phyloP scores from a whole-genome alignment of 1,140 invertebrate species.

The Harlomillsia oculata region DNA sequence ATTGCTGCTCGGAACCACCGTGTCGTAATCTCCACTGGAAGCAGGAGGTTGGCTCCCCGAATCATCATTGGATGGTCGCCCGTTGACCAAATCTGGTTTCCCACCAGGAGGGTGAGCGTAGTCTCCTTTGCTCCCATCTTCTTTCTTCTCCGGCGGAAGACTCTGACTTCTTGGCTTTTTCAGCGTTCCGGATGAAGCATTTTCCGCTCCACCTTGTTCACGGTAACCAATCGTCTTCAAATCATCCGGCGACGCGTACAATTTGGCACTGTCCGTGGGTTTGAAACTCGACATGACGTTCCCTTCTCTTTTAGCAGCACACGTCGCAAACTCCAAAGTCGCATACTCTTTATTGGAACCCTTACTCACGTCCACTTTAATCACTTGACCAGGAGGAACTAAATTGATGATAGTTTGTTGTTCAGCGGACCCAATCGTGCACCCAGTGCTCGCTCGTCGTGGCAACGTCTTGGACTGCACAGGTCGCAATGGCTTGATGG shows the following conservation, averaged over 20 bases:
- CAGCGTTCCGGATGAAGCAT: slow-evolving; percentile 10
- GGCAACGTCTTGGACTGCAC: slow-evolving; percentile 35
- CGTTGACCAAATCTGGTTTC: not conserved
- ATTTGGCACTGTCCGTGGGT: slow-evolving; percentile 68
- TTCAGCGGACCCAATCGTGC: slow-evolving; percentile 30
- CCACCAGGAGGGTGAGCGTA: slow-evolving; percentile 8
- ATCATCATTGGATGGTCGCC: not conserved
- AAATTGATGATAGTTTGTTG: slow-evolving; percentile 35
- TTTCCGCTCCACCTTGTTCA: slow-evolving; percentile 11
- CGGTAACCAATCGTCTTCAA: slow-evolving; percentile 69
- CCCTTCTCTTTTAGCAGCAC: slow-evolving; percentile 10
- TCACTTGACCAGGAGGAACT: slow-evolving; percentile 55
- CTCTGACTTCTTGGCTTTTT: slow-evolving; percentile 45
- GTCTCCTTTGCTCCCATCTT: slow-evolving; percentile 22
- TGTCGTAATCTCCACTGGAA: too few relatives aligned
- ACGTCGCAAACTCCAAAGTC: slow-evolving; percentile 28
- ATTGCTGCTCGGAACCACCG: too few relatives aligned
- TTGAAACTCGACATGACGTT: slow-evolving; percentile 69
- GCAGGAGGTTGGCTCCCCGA: not conserved
- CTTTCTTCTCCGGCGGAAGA: slow-evolving; percentile 45
- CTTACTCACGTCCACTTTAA: slow-evolving; percentile 57
- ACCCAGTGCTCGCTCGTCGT: slow-evolving; percentile 31
- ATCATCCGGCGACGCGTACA: slow-evolving; percentile 78
- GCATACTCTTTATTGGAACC: slow-evolving; percentile 38
- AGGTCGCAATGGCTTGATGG: slow-evolving; percentile 35